These are phyloP conservation scores for Brachyistius frenatus DNA, from an alignment of 2,113 vertebrate species.

Conservation along the genomic window DNA sequence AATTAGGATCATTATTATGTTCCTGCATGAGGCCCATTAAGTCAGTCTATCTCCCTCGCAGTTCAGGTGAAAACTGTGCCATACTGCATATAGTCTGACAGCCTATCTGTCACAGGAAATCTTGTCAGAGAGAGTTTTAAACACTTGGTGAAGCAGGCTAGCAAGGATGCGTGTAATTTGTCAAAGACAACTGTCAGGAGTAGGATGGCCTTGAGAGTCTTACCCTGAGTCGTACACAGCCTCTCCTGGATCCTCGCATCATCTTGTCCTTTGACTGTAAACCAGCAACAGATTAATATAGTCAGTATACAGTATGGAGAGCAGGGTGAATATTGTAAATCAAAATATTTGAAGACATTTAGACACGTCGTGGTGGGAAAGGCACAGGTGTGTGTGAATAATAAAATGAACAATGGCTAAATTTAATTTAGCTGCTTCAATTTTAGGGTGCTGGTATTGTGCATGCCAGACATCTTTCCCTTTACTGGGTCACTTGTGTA, in stretches of 20 bases:
- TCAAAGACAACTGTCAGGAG: neutral
- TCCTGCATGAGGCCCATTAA: neutral
- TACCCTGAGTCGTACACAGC: constrained; percentile 96
- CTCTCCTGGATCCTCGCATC: constrained; percentile 99
- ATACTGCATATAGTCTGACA: neutral
- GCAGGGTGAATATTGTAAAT: neutral
- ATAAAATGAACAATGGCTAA: neutral
- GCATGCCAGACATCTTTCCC: too few relatives aligned
- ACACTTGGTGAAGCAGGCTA: neutral
- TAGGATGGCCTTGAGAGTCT: constrained; percentile 53
- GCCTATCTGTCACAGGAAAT: neutral
- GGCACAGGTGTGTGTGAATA: neutral
- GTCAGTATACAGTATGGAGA: neutral
- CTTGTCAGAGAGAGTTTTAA: neutral
- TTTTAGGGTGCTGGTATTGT: too few relatives aligned
- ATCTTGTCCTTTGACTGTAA: constrained; percentile 99
- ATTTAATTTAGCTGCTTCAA: too few relatives aligned
- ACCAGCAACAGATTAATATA: constrained; percentile 39
- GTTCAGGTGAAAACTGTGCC: neutral
- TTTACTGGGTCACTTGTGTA: too few relatives aligned
- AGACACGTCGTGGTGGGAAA: neutral
- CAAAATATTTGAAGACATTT: neutral
- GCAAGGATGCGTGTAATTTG: neutral
- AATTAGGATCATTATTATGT: neutral
- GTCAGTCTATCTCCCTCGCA: neutral